A percentile compares a stretch with the other conserved stretches of the same genome.
Evolutionary conservation across 1,140 invertebrate species (phyloP).

Genomic region (Globodera rostochiensis): DNA sequence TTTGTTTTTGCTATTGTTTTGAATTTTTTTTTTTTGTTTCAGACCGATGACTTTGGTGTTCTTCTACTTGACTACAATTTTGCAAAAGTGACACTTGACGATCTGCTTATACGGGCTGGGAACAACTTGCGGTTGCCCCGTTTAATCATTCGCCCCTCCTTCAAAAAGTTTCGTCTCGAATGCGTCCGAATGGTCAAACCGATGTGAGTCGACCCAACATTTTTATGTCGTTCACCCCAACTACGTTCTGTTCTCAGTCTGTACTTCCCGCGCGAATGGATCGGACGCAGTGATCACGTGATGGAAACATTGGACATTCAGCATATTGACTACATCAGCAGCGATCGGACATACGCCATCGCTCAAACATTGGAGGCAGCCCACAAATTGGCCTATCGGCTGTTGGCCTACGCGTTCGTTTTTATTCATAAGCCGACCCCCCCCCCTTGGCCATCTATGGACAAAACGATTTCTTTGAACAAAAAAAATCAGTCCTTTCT

Average conservation of each 20-base stretch:
- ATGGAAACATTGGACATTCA: constrained; percentile 16
- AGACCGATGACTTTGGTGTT: constrained; percentile 8
- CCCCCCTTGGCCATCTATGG: too few species aligned
- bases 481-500: neutral
- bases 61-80: constrained; percentile 31
- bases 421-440: too few species aligned
- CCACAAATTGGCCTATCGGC: constrained; percentile 11
- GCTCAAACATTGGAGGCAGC: constrained; percentile 13
- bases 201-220: neutral
- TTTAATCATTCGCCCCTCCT: constrained; percentile 16
- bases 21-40: neutral
- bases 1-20: neutral
- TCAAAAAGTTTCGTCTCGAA: constrained; percentile 27
- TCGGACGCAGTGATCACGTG: constrained; percentile 17
- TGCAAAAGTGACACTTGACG: constrained; percentile 9
- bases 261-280: constrained; percentile 24
- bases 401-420: constrained; percentile 21
- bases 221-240: neutral
- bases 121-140: neutral
- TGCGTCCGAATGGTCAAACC: constrained; percentile 25
- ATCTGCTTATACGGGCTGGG: constrained; percentile 19
- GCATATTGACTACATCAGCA: constrained; percentile 23
- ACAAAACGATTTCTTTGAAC: neutral
- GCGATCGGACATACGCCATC: constrained; percentile 20
- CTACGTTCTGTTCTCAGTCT: neutral